Evolutionary conservation across 2,888 invertebrate species (phyloP).

Genomic region (Clivina fossor): DNA sequence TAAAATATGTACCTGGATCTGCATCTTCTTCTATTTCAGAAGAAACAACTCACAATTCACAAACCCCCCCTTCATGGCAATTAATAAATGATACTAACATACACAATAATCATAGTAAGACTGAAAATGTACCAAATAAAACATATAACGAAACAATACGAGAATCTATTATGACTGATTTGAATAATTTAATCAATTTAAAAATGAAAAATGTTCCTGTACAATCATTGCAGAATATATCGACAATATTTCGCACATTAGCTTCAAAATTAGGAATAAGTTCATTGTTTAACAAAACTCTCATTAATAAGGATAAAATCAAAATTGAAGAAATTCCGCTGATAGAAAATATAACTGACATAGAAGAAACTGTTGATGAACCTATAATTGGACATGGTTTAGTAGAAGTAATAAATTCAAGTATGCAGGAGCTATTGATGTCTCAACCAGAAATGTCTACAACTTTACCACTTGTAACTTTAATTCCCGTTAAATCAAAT

Average conservation of each 20-base stretch:
- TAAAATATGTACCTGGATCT: conserved; percentile 44
- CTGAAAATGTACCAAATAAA: conserved; percentile 54
- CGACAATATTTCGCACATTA: conserved; percentile 65
- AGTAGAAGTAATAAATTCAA: conserved; percentile 50
- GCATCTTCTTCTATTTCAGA: conserved; percentile 25
- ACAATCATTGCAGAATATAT: conserved; percentile 65
- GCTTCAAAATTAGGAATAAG: conserved; percentile 57
- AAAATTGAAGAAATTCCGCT: too few relatives aligned
- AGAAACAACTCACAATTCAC: conserved; percentile 40
- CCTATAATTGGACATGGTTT: conserved; percentile 48
- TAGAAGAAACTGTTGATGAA: conserved; percentile 27
- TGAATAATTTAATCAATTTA: conserved; percentile 50
- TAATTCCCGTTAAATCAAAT: conserved; percentile 78
- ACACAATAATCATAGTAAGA: conserved; percentile 23
- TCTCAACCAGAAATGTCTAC: conserved; percentile 44
- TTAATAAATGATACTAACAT: conserved; percentile 57
- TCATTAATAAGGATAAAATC: neutral
- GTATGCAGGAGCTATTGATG: conserved; percentile 47
- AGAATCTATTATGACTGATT: conserved; percentile 64
- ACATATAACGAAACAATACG: conserved; percentile 65
- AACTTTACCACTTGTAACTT: conserved; percentile 60
- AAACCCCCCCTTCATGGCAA: conserved; percentile 58
- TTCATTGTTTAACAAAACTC: conserved; percentile 37
- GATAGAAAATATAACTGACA: too few relatives aligned
- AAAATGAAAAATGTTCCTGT: conserved; percentile 49